Conservation (phyloP, 1,140 invertebrate species). For the Homalodisca vitripennis region DNA sequence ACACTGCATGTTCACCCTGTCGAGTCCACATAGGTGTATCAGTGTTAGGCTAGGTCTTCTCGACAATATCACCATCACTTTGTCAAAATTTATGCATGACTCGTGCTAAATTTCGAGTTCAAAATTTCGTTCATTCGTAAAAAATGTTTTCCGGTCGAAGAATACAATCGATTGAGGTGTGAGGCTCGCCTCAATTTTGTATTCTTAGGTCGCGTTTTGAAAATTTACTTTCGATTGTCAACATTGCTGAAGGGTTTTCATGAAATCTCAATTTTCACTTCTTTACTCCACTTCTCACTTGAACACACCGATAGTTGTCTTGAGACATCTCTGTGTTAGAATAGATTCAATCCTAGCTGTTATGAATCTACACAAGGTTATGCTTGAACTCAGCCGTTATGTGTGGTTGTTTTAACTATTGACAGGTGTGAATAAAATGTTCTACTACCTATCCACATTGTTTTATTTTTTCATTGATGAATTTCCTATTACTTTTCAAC, state of each 20-base stretch:
- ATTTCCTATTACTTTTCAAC: too few species aligned
- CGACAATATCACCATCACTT: not conserved
- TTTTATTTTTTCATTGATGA: too few species aligned
- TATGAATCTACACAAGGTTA: conserved; percentile 20
- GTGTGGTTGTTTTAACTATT: conserved; percentile 18
- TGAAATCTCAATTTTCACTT: conserved; percentile 17
- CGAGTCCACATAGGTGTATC: not conserved
- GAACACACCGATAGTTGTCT: conserved; percentile 10
- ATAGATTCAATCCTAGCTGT: conserved; percentile 12
- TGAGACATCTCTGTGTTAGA: conserved; percentile 21
- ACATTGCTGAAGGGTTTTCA: conserved; percentile 25
- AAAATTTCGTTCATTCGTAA: not conserved
- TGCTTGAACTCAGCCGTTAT: conserved; percentile 16
- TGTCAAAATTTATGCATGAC: not conserved
- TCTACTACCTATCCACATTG: conserved; percentile 5
- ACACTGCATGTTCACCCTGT: not conserved
- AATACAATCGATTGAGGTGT: not conserved
- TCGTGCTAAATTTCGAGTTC: not conserved
- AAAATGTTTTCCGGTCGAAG: not conserved
- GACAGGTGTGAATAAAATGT: conserved; percentile 23
- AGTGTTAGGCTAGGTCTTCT: conserved; percentile 1
- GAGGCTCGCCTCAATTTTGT: conserved; percentile 20
- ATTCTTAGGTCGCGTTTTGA: not conserved
- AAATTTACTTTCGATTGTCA: not conserved
- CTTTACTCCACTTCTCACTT: conserved; percentile 6